phyloP scores from a whole-genome alignment of 2,888 invertebrate genomes.

The Drosophila paranaensis region DNA sequence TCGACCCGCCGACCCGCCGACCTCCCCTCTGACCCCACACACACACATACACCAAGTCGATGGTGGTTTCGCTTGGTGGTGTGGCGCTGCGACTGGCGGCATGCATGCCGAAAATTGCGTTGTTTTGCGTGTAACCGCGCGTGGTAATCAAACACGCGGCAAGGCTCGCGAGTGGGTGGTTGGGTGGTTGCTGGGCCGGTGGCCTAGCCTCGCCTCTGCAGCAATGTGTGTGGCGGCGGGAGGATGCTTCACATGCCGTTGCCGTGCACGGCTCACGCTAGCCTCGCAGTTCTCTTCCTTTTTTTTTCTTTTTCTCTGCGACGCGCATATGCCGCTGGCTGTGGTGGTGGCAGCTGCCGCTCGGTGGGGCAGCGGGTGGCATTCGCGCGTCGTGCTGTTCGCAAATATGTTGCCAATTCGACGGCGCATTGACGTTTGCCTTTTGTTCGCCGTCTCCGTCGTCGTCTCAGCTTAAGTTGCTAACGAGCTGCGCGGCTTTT shows the following conservation, averaged over 20 bases:
- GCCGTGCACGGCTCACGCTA: constrained; percentile 18
- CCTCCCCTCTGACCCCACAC: constrained; percentile 15
- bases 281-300: neutral
- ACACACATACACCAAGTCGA: neutral
- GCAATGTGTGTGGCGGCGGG: neutral
- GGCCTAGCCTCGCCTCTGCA: neutral
- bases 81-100: constrained; percentile 62
- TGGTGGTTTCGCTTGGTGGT: constrained; percentile 16
- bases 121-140: constrained; percentile 84
- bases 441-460: constrained; percentile 53
- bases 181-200: neutral
- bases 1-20: constrained; percentile 13
- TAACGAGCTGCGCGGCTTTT: constrained; percentile 77
- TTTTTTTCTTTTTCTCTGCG: constrained; percentile 21
- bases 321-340: constrained; percentile 68
- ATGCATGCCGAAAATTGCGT: constrained; percentile 82
- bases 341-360: constrained; percentile 16
- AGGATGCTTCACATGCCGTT: constrained; percentile 55
- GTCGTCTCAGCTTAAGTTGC: constrained; percentile 77
- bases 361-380: constrained; percentile 11
- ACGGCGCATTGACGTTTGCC: constrained; percentile 76
- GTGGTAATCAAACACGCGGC: constrained; percentile 82
- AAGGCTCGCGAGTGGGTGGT: constrained; percentile 6
- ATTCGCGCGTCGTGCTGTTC: constrained; percentile 67
- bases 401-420: constrained; percentile 84